Evolutionary conservation across 1,140 invertebrate species (phyloP), one percentile per base, ranked within the genome.

Genomic region (Heterodera carotae): DNA sequence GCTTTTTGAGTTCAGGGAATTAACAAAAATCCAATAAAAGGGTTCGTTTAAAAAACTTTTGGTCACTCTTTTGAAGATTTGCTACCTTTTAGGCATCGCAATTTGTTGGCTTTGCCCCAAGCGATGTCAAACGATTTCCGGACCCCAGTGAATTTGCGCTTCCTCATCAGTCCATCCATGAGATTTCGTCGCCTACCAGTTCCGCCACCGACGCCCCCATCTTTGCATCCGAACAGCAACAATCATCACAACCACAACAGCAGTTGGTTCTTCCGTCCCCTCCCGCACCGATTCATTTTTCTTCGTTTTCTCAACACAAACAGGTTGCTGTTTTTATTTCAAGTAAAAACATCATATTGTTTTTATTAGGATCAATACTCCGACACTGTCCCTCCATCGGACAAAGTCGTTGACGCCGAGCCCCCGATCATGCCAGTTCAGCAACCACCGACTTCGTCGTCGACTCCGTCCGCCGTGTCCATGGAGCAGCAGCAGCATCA

Each of bases 121-220:
- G 12, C 4, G 48, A 56, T 56, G 48, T 56, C 22, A 76, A 60
- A 74, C 78, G 81, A 12, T 86, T 86, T 71, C 85, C 85, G 18
- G 78, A 80, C 76, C 85, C 85, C 8, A 82, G 64, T 29, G 84
- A 88, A 56, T 88, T 86, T 71, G 33, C 62, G 48, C 53, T 79
- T 48, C 67, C 79, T n/a, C 33, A 29, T 18, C 80, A 74, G 36
- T 56, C 80, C n/a, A 34, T 81, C 15, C 74, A 79, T 64, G 76
- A 69, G 72, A 75, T 77, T 59, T 64, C 60, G 22, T 25, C 76
- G 3, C 62, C 77, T 4, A 5, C 56, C 10, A 15, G n/a, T 29
- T 56, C 60, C 36, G 25, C n/a, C 2, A 31, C 22, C 29, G 39
- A 68, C 39, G 43, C 10, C 2, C 36, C 60, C 22, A 15, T 15